Evolutionary conservation across 2,113 vertebrate genomes (phyloP).

Genomic region (Cavia porcellus): DNA sequence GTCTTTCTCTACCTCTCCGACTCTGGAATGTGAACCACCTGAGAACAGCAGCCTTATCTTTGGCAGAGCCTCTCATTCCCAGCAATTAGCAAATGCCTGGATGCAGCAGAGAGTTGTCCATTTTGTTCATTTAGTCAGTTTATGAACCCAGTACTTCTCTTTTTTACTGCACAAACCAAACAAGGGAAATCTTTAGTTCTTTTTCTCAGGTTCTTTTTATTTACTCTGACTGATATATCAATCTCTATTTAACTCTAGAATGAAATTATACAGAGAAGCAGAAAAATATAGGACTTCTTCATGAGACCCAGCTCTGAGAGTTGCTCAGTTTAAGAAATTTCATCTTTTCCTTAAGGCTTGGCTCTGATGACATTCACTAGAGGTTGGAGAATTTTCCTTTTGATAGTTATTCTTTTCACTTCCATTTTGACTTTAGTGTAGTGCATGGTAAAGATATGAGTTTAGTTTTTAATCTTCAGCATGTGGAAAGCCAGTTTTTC

Average conservation of each 20-base stretch:
- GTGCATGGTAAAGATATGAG: background rate
- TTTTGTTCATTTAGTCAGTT: background rate
- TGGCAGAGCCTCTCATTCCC: background rate
- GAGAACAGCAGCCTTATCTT: background rate
- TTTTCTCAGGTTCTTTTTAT: constrained; percentile 4
- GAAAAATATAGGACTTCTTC: background rate
- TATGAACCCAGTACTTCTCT: constrained; percentile 22
- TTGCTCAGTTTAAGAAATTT: background rate
- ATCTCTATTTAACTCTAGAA: constrained; percentile 6
- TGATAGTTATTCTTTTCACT: background rate
- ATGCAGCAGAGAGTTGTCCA: background rate
- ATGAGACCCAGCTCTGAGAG: background rate
- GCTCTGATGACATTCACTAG: background rate
- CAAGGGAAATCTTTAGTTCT: background rate
- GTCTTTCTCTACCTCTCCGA: background rate
- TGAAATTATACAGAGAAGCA: background rate
- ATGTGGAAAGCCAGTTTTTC: background rate
- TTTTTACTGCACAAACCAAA: constrained; percentile 33
- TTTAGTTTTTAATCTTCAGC: background rate
- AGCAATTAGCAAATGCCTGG: background rate
- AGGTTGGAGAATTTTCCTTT: constrained; percentile 12
- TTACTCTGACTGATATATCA: background rate
- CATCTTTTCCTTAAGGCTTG: background rate
- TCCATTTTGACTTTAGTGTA: background rate
- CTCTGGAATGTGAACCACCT: background rate